Evolutionary conservation across 2,797 vertebrate genomes (phyloP), one percentile per base, ranked within the genome.

Genomic region (Prunella strophiata): DNA sequence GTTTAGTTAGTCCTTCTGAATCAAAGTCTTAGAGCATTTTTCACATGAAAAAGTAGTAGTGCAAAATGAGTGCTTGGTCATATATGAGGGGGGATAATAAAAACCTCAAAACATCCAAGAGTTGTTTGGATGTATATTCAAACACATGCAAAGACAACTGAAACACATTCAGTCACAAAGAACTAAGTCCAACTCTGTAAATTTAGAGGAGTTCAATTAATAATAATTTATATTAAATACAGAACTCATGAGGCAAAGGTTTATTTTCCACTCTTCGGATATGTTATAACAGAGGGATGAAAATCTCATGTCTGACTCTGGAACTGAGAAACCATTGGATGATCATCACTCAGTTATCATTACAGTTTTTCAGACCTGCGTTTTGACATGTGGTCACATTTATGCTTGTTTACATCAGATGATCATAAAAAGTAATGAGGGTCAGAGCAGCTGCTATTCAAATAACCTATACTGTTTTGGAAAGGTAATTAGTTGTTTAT

Each of bases 31-130:
- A 66, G 5, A 43, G 10, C 18, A 55, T 78, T 16, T 45, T 89
- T 65, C 14, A 11, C 16, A 48, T 0, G 2, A 32, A 36, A 23
- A 59, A 75, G 5, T 26, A 32, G 30, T 36, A 23, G 5, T 62
- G 7, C 81, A 51, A 85, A 78, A 72, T 55, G 8, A 70, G 7
- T 7, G 1, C 9, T 48, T 79, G 14, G 15, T 63, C 34, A 27
- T 58, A 50, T 27, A 26, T 50, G 13, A 2, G 4, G 7, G 8
- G 4, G 0, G 1, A 1, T 34, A 77, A 74, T 62, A 14, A 62
- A 91, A 68, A 16, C 3, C 2, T 65, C 45, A 75, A 65, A 77
- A 58, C 29, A n/a, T 20, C 7, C 45, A 92, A 42, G 4, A 65
- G 21, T 11, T 81, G 26, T 68, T 62, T 91, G 11, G 4, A 11